Conservation (phyloP, 2,797 vertebrate species). For the Danio jaintianensis region DNA sequence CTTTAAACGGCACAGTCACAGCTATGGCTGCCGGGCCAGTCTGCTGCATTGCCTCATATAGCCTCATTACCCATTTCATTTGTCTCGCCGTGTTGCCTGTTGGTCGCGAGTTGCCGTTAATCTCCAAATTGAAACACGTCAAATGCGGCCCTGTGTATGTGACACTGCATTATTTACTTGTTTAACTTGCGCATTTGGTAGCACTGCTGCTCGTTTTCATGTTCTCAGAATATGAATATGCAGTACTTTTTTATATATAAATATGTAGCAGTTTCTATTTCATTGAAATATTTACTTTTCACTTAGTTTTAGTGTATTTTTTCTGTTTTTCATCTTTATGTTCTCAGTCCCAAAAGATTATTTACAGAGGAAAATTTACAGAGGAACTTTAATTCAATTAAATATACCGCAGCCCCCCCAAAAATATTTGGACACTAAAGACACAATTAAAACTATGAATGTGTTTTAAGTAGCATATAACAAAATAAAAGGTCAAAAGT, state of each 20-base stretch:
- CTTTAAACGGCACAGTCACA: conserved; percentile 71
- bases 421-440: not conserved
- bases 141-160: conserved; percentile 13
- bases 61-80: conserved; percentile 58
- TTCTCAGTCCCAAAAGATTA: not conserved
- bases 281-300: too few species aligned
- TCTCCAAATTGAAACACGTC: conserved; percentile 55
- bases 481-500: too few species aligned
- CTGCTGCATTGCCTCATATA: conserved; percentile 53
- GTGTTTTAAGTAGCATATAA: too few species aligned
- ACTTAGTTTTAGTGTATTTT: not conserved
- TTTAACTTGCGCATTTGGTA: conserved; percentile 23
- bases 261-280: too few species aligned
- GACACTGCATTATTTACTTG: not conserved
- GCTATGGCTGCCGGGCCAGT: conserved; percentile 64
- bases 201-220: not conserved
- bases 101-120: conserved; percentile 43
- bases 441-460: not conserved
- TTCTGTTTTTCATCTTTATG: not conserved
- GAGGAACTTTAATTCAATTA: not conserved
- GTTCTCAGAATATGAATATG: not conserved
- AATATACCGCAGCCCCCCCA: not conserved
- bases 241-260: not conserved
- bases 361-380: not conserved
- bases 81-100: conserved; percentile 53